A percentile compares a stretch with the other conserved stretches of the same genome.
phyloP scores from a whole-genome alignment of 2,888 invertebrate genomes.

The Venusia cambrica region DNA sequence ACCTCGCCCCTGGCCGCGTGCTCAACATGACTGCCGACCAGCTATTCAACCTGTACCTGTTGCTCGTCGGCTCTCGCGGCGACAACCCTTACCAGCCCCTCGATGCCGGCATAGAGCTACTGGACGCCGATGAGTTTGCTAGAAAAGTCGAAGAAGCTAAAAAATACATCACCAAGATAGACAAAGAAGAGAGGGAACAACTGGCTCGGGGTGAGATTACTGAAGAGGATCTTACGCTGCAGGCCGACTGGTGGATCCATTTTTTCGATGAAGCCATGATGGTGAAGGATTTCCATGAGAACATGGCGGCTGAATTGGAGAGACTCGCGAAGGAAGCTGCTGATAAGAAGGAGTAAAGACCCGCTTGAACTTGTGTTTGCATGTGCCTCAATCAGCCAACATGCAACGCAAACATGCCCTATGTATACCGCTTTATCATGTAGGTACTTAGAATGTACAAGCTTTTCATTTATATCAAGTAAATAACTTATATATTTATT shows the following conservation, averaged over 20 bases:
- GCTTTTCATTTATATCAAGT: too few species aligned
- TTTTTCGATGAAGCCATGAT: conserved; percentile 4
- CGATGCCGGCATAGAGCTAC: neutral
- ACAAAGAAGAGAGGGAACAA: neutral
- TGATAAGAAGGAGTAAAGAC: too few species aligned
- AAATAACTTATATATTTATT: too few species aligned
- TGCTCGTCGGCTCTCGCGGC: conserved; percentile 5
- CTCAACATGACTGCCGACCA: conserved; percentile 3
- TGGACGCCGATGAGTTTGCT: neutral
- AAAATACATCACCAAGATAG: neutral
- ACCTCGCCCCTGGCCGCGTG: neutral
- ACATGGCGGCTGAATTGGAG: neutral
- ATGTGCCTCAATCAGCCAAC: too few species aligned
- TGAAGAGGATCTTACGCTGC: neutral
- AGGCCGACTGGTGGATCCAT: conserved; percentile 1
- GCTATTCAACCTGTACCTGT: conserved; percentile 2
- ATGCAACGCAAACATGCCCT: too few species aligned
- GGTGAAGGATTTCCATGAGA: neutral
- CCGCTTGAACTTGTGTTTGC: too few species aligned
- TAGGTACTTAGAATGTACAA: too few species aligned
- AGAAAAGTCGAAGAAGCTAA: neutral
- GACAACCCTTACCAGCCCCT: neutral
- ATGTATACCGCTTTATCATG: too few species aligned
- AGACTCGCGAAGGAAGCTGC: neutral
- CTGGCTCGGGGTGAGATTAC: conserved; percentile 2